Percentiles rank a stretch among this genome's conserved stretches.
Conservation (phyloP, 2,888 invertebrate species). For the Volucella inanis region DNA sequence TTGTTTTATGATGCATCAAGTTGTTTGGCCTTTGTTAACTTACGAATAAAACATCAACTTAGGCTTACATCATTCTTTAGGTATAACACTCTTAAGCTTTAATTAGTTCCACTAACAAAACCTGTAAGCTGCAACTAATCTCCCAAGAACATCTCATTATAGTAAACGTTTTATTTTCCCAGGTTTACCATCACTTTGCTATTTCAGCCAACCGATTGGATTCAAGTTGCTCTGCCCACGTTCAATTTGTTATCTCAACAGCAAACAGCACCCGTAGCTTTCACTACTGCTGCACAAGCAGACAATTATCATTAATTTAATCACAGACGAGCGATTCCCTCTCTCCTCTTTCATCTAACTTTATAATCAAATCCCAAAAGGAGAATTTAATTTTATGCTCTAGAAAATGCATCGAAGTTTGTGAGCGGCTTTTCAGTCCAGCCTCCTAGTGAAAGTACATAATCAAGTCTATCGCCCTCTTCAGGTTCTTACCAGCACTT, state of each 20-base stretch:
- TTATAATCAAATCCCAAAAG: constrained; percentile 8
- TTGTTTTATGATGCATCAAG: too few relatives aligned
- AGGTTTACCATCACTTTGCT: constrained; percentile 18
- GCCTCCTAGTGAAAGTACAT: constrained; percentile 56
- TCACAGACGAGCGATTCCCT: constrained; percentile 51
- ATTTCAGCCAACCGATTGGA: constrained; percentile 15
- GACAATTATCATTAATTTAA: constrained; percentile 66
- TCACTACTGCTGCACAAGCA: constrained; percentile 63
- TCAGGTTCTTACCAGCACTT: constrained; percentile 28
- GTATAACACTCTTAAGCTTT: too few relatives aligned
- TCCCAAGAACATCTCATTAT: constrained; percentile 53
- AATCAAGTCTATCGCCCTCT: constrained; percentile 34
- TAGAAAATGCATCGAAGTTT: constrained; percentile 25
- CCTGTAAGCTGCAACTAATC: constrained; percentile 41
- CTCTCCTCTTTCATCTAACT: background rate
- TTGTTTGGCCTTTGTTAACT: too few relatives aligned
- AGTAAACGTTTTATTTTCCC: constrained; percentile 63
- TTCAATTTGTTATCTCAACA: constrained; percentile 62
- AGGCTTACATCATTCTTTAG: too few relatives aligned
- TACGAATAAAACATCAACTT: too few relatives aligned
- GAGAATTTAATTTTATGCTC: constrained; percentile 56
- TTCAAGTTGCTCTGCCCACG: constrained; percentile 63
- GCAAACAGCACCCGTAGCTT: constrained; percentile 46
- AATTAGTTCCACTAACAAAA: constrained; percentile 44
- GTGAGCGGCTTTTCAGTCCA: constrained; percentile 1